Evolutionary conservation across 2,113 vertebrate genomes (phyloP), one percentile per base, ranked within the genome.

Genomic region (Penelope pileata): DNA sequence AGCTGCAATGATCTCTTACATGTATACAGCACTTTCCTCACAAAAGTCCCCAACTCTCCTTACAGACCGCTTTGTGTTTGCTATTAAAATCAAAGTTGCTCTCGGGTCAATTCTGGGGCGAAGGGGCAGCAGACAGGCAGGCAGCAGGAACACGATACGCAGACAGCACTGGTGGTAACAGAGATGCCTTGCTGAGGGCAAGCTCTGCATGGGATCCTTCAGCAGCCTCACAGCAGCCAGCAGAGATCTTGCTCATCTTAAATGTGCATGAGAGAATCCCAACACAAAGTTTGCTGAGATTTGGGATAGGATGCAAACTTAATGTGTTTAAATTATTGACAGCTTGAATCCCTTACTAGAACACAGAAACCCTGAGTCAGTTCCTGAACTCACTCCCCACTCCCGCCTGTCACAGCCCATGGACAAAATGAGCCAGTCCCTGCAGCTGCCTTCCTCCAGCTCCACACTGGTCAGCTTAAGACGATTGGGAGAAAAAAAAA

Each of bases 91-190:
- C 64, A 53, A 83, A 92, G 85, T 1, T 85, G 38, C 58, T 82
- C 58, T 62, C 50, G 5, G 91, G 79, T 91, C 63, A 51, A 32
- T 88, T 76, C 72, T 79, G 75, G 87, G 78, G 42, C 1, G 0
- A 64, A 72, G 83, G 56, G 76, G 81, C 91, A 91, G 78, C 94
- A 92, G 92, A 86, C 88, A 91, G 63, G 60, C 94, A 81, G 94
- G 81, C 84, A 96, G 26, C 87, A 38, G 93, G 48, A 94, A 62
- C 60, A 54, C 0, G 67, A 93, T 76, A 83, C 30, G 9, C 43
- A 68, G 67, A 80, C 79, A 93, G 78, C 70, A 9, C 58, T 43
- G 45, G 23, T 9, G 58, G 62, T 34, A 90, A 59, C 43, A 16
- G 72, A 91, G 90, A 54, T 0, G 1, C 59, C 76, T 38, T 38